Evolutionary conservation across 2,888 invertebrate genomes (phyloP), one percentile per base, ranked within the genome.

Genomic region (Xestobium rufovillosum): DNA sequence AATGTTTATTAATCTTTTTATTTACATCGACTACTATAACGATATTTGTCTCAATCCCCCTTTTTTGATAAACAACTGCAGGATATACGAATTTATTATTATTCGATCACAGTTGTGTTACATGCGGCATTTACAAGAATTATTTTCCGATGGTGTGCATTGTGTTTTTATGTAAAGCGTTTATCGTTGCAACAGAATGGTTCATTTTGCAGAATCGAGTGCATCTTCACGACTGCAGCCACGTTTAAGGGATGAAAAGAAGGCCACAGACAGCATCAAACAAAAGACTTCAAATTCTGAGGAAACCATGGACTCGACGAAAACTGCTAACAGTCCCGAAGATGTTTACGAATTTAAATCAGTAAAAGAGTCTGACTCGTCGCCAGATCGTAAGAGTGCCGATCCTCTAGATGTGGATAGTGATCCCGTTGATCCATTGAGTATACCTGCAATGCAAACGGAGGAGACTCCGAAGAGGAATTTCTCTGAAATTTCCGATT

Each of bases 301-400:
- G 31, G 56, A 60, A 42, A 41, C 49, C 35, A 59, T 56, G 56
- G 61, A 61, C 31, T 34, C 57, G 10, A 28, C 48, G 33, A 54
- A 53, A 40, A 38, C 43, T 17, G 23, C 23, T 19, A 19, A n/a
- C n/a, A 41, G 41, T 13, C 33, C 48, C n/a, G 70, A 70, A 28
- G 75, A 75, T 49, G 67, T 74, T 1, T 75, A 75, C 52, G 76
- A 75, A 48, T 75, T 75, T 45, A 75, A 75, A 53, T 67, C 72
- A 36, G 66, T 68, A 29, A 74, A 74, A 47, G 74, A 75, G 36
- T 60, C 65, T n/a, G 66, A 63, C 36, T 56, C 65, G 0, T 65
- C 66, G n/a, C 65, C 66, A 0, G 68, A 68, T 48, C 59, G 59
- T 13, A 52, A 51, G 39, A 42, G 9, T n/a, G 31, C 41, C 3